Percentiles rank a stretch among this genome's conserved stretches.
phyloP scores from a whole-genome alignment of 2,888 invertebrate genomes.

The Trichogramma dendrolimi region DNA sequence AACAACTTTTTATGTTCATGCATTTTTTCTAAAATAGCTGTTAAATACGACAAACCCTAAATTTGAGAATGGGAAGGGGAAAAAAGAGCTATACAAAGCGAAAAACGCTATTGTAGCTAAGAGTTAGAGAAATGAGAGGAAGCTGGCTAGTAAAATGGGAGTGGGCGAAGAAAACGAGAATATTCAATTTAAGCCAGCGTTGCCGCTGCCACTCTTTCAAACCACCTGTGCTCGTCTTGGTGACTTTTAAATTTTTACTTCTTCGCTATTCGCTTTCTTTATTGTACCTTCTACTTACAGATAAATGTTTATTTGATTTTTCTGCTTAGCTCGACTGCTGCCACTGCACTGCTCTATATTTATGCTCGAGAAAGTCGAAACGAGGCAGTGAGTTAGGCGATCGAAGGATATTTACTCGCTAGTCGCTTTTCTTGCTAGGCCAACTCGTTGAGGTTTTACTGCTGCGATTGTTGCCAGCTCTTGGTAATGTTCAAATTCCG shows the following conservation, averaged over 20 bases:
- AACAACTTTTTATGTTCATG: no score
- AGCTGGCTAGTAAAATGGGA: background rate
- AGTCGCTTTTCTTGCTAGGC: constrained; percentile 30
- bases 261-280: background rate
- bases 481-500: no score
- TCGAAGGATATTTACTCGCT: constrained; percentile 43
- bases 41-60: no score
- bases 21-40: no score
- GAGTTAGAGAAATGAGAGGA: background rate
- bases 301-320: constrained; percentile 50
- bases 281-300: constrained; percentile 47
- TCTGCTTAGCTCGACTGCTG: constrained; percentile 37
- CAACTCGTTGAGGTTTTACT: constrained; percentile 27
- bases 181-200: constrained; percentile 42
- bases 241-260: constrained; percentile 48
- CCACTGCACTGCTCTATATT: constrained; percentile 28
- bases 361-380: no score
- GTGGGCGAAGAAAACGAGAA: constrained; percentile 23
- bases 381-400: no score
- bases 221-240: constrained; percentile 44
- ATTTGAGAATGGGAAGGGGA: no score
- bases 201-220: constrained; percentile 40
- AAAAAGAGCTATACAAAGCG: no score
- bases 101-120: background rate
- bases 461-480: constrained; percentile 24